Conservation (phyloP, 2,113 vertebrate genomes). For the Danio rerio region DNA sequence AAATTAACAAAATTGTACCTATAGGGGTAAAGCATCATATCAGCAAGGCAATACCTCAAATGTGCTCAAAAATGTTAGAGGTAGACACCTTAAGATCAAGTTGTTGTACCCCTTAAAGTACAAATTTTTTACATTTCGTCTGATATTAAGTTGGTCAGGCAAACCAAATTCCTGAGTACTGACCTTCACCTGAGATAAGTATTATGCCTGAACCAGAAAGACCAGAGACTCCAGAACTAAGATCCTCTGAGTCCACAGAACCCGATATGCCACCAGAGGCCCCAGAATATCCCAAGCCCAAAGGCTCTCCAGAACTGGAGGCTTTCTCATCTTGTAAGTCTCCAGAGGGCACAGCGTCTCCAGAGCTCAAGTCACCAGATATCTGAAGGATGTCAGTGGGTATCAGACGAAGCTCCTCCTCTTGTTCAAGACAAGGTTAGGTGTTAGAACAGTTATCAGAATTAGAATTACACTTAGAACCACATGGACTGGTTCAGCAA, state of each 20-base stretch:
- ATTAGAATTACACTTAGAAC: constrained; percentile 17
- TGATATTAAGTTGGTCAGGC: not conserved
- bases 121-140: not conserved
- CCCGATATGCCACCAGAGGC: constrained; percentile 60
- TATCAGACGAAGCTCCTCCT: constrained; percentile 80
- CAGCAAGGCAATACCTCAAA: too few species aligned
- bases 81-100: too few species aligned
- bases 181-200: constrained; percentile 72
- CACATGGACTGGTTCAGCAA: constrained; percentile 58
- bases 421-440: constrained; percentile 84
- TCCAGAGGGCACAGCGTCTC: constrained; percentile 44
- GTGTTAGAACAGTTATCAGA: constrained; percentile 73
- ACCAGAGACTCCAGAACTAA: constrained; percentile 51
- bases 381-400: constrained; percentile 75
- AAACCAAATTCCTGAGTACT: constrained; percentile 62
- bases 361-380: constrained; percentile 64
- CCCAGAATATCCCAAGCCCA: constrained; percentile 66
- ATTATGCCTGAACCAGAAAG: constrained; percentile 61
- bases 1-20: not conserved
- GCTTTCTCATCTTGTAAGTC: not conserved
- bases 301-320: constrained; percentile 63
- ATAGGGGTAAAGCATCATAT: not conserved
- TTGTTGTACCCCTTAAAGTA: not conserved
- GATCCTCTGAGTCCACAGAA: constrained; percentile 61
- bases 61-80: too few species aligned